Evolutionary conservation across 2,113 vertebrate genomes (phyloP).

Genomic region (Turnix velox): DNA sequence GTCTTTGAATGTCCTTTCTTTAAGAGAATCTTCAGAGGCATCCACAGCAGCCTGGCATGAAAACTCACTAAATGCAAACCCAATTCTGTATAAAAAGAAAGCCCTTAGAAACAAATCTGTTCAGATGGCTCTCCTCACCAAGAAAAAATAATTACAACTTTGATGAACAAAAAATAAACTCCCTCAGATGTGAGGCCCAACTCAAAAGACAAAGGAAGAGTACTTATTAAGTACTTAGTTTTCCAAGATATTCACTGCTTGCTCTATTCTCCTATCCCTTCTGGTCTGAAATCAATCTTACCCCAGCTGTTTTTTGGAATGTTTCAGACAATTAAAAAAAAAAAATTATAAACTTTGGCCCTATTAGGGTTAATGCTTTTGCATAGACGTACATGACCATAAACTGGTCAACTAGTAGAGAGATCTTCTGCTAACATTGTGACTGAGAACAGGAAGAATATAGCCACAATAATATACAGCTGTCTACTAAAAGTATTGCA

Average conservation of each 20-base stretch:
- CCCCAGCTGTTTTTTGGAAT: conserved; percentile 50
- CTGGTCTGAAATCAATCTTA: neutral
- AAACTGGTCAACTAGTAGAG: conserved; percentile 38
- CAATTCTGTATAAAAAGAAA: neutral
- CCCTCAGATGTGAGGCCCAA: neutral
- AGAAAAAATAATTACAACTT: conserved; percentile 13
- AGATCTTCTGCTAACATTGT: conserved; percentile 80
- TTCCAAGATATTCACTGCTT: conserved; percentile 18
- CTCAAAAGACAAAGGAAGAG: neutral
- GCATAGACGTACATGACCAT: conserved; percentile 59
- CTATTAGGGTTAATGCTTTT: conserved; percentile 61
- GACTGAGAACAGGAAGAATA: conserved; percentile 92
- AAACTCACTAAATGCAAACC: conserved; percentile 30
- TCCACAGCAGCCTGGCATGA: conserved; percentile 28
- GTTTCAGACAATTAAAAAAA: conserved; percentile 26
- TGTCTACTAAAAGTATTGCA: conserved; percentile 86
- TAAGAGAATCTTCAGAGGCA: neutral
- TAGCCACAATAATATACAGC: conserved; percentile 90
- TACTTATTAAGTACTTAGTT: neutral
- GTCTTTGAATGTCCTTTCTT: neutral
- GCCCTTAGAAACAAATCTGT: conserved; percentile 23
- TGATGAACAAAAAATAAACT: conserved; percentile 32
- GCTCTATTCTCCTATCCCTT: neutral
- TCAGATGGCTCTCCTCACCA: neutral
- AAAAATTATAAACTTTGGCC: conserved; percentile 29